Evolutionary conservation across 64 coral and sea anemone genomes (phyloP).

Genomic region (Acropora tenuis): DNA sequence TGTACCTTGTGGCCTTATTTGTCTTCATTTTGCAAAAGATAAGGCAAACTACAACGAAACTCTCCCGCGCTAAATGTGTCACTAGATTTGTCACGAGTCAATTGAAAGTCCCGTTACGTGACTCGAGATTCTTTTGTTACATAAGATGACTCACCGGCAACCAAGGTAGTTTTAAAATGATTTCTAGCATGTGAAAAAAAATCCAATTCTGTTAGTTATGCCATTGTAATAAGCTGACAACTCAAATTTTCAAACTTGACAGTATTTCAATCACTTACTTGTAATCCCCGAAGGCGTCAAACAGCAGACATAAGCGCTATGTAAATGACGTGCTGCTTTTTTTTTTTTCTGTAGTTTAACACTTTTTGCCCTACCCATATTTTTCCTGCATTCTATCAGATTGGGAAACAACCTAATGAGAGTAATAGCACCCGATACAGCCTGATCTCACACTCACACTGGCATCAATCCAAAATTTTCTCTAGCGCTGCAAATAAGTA

Average conservation of each 20-base stretch:
- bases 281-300: neutral
- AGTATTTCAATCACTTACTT: neutral
- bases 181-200: neutral
- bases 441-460: neutral
- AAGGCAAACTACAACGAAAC: neutral
- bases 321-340: neutral
- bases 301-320: neutral
- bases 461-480: neutral
- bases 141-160: neutral
- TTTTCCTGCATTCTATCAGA: neutral
- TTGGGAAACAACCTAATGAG: conserved; percentile 3
- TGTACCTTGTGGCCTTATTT: conserved; percentile 5
- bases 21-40: neutral
- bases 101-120: neutral
- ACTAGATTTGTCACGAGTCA: neutral
- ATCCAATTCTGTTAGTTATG: neutral
- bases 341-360: neutral
- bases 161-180: neutral
- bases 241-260: neutral
- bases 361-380: neutral
- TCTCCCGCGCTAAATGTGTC: neutral
- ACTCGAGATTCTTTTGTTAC: neutral
- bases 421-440: neutral
- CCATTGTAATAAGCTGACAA: neutral
- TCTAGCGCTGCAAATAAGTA: neutral